Evolutionary conservation across 2,888 invertebrate species (phyloP).

Genomic region (Cotesia congregata): DNA sequence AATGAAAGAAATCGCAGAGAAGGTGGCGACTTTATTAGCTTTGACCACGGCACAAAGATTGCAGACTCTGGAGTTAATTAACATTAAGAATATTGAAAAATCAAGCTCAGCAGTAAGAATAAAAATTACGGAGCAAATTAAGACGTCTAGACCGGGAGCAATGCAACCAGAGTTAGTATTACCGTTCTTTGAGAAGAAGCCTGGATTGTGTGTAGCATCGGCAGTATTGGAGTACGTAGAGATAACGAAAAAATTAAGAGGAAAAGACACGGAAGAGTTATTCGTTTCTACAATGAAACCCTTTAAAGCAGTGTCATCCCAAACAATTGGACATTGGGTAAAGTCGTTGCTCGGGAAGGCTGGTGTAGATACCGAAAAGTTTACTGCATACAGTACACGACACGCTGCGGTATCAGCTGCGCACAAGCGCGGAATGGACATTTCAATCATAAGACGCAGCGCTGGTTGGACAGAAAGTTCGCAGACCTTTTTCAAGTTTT

Average conservation of each 20-base stretch:
- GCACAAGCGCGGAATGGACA: constrained; percentile 8
- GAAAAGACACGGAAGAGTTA: constrained; percentile 3
- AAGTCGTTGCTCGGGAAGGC: constrained; percentile 44
- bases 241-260: constrained; percentile 29
- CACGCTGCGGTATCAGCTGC: constrained; percentile 46
- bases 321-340: constrained; percentile 51
- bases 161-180: constrained; percentile 34
- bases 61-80: not conserved
- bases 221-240: constrained; percentile 30
- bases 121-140: constrained; percentile 38
- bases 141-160: constrained; percentile 38
- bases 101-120: constrained; percentile 20
- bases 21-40: not conserved
- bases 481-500: not conserved
- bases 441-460: constrained; percentile 20
- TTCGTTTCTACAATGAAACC: constrained; percentile 35
- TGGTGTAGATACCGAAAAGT: constrained; percentile 43
- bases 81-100: constrained; percentile 27
- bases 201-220: constrained; percentile 32
- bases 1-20: not conserved
- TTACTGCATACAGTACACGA: constrained; percentile 45
- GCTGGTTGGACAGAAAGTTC: not conserved
- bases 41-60: not conserved
- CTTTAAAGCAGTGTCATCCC: constrained; percentile 25
- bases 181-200: constrained; percentile 35